Conservation (phyloP, 2,797 vertebrate genomes). For the Austrolebias charrua region DNA sequence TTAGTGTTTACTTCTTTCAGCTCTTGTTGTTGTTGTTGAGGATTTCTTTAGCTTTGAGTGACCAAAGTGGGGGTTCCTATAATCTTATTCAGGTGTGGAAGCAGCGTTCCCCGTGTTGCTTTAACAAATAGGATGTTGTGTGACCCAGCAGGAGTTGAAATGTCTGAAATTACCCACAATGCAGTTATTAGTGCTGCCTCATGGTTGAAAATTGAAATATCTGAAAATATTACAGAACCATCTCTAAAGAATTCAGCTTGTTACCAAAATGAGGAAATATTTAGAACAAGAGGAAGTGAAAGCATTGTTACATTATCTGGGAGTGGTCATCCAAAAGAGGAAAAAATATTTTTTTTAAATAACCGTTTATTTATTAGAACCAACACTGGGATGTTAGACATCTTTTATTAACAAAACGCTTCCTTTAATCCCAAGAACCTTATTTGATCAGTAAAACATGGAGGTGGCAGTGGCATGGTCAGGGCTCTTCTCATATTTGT, state of each 20-base stretch:
- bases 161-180: slow-evolving; percentile 6
- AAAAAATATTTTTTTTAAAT: no score
- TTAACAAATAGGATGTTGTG: not conserved
- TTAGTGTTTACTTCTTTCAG: not conserved
- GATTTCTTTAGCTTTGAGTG: not conserved
- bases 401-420: no score
- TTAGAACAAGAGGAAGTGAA: not conserved
- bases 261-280: not conserved
- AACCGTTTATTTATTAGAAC: not conserved
- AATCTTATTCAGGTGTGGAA: not conserved
- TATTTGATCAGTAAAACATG: not conserved
- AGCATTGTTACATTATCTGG: not conserved
- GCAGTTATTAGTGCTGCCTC: not conserved
- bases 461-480: not conserved
- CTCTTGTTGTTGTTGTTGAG: not conserved
- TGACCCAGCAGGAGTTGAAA: not conserved
- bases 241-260: not conserved
- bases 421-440: no score
- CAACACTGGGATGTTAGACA: no score
- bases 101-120: not conserved
- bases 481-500: not conserved
- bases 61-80: not conserved
- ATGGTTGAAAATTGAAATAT: not conserved
- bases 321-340: not conserved
- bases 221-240: not conserved